phyloP scores from a whole-genome alignment of 2,113 vertebrate species.

The Pluvialis apricaria region DNA sequence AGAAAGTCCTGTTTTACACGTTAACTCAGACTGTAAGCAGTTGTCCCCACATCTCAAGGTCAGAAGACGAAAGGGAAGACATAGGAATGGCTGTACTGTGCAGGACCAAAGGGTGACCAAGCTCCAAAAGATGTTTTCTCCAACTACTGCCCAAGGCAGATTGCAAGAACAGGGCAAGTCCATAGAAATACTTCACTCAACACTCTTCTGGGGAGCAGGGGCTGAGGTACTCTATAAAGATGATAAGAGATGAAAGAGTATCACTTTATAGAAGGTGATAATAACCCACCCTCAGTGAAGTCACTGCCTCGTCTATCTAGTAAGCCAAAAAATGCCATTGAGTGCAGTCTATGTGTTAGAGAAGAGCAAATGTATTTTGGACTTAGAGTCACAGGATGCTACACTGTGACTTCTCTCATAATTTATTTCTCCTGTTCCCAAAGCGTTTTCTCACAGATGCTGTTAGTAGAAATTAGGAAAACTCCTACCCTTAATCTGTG shows the following conservation, averaged over 20 bases:
- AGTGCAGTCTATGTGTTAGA: not conserved
- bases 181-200: not conserved
- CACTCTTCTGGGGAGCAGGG: accelerated
- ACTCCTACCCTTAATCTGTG: not conserved
- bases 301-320: not conserved
- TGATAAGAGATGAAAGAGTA: not conserved
- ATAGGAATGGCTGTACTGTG: not conserved
- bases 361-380: not conserved
- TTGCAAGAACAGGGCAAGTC: not conserved
- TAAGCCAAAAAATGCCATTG: not conserved
- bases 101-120: not conserved
- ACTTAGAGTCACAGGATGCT: not conserved
- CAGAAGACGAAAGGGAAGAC: not conserved
- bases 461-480: not conserved
- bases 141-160: not conserved
- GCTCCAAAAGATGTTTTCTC: not conserved
- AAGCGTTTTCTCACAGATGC: not conserved
- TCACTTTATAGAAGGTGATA: not conserved
- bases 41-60: not conserved
- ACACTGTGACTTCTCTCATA: not conserved
- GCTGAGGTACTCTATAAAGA: not conserved
- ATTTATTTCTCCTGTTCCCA: not conserved
- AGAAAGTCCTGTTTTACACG: not conserved
- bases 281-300: not conserved
- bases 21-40: not conserved